Evolutionary conservation across 2,113 vertebrate genomes (phyloP).

Genomic region (Pao palembangensis): DNA sequence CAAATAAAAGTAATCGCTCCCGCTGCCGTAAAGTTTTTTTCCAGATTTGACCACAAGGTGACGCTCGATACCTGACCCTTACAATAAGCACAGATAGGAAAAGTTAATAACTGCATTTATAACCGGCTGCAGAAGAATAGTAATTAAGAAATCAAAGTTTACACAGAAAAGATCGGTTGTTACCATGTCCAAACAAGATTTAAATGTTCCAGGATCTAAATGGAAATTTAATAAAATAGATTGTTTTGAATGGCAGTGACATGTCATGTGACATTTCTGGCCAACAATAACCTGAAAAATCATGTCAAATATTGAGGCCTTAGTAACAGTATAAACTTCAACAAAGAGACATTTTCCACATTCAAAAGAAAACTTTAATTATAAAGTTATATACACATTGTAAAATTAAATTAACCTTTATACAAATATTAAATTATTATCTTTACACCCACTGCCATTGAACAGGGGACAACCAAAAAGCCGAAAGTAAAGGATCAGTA

Average conservation of each 20-base stretch:
- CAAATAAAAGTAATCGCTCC: too few relatives aligned
- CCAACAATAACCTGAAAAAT: too few relatives aligned
- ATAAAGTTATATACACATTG: constrained; percentile 99
- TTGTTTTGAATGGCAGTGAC: too few relatives aligned
- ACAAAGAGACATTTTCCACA: constrained; percentile 58
- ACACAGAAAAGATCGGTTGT: too few relatives aligned
- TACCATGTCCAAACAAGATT: too few relatives aligned
- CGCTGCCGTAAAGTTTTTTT: background rate
- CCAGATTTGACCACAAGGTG: background rate
- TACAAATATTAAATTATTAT: constrained; percentile 99
- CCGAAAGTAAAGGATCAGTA: constrained; percentile 71
- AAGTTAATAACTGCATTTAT: background rate
- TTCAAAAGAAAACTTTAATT: constrained; percentile 98
- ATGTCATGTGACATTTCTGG: too few relatives aligned
- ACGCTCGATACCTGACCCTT: background rate
- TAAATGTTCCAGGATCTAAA: too few relatives aligned
- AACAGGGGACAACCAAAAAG: constrained; percentile 83
- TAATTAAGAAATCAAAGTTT: too few relatives aligned
- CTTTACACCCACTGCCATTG: constrained; percentile 97
- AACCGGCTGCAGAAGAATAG: too few relatives aligned
- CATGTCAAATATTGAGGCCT: too few relatives aligned
- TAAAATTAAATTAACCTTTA: constrained; percentile 99
- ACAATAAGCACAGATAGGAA: background rate
- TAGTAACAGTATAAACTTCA: background rate
- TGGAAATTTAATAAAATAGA: too few relatives aligned